These are phyloP conservation scores for Eptesicus fuscus DNA, from an alignment of 2,113 vertebrate species.

Conservation along the genomic window DNA sequence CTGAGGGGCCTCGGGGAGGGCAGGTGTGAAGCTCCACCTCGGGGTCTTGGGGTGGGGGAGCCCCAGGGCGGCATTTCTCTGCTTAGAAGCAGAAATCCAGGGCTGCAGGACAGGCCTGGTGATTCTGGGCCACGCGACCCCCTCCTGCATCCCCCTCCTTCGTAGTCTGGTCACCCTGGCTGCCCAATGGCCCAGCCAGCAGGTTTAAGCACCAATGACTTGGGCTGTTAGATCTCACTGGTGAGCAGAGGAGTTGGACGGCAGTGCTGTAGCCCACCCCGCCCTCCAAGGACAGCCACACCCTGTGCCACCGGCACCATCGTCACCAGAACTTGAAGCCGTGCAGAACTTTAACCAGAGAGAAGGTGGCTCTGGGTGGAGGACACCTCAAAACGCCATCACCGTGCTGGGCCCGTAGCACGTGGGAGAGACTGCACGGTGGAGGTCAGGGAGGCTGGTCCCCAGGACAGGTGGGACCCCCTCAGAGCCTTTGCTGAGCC, in stretches of 20 bases:
- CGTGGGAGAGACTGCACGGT: background rate
- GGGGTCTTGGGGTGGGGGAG: accelerated
- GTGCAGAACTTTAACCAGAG: background rate
- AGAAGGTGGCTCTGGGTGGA: background rate
- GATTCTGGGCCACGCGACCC: background rate
- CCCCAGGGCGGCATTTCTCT: background rate
- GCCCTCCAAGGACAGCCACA: background rate
- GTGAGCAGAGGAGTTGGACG: background rate
- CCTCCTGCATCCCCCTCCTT: background rate
- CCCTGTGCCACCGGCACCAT: background rate
- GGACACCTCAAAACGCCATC: background rate
- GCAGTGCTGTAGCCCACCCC: background rate
- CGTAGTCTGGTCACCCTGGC: background rate
- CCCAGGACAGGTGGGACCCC: background rate
- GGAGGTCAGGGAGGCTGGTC: background rate
- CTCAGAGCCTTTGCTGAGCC: background rate
- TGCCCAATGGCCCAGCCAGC: background rate
- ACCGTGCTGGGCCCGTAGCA: background rate
- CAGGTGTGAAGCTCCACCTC: background rate
- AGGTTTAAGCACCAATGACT: background rate
- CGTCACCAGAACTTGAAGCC: background rate
- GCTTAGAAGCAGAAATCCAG: background rate
- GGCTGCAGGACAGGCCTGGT: background rate
- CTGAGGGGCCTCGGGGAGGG: background rate
- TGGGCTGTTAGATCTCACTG: background rate